A percentile compares a stretch with the other conserved stretches of the same genome.
Conservation (phyloP, 2,113 vertebrate species). For the Bos taurus region DNA sequence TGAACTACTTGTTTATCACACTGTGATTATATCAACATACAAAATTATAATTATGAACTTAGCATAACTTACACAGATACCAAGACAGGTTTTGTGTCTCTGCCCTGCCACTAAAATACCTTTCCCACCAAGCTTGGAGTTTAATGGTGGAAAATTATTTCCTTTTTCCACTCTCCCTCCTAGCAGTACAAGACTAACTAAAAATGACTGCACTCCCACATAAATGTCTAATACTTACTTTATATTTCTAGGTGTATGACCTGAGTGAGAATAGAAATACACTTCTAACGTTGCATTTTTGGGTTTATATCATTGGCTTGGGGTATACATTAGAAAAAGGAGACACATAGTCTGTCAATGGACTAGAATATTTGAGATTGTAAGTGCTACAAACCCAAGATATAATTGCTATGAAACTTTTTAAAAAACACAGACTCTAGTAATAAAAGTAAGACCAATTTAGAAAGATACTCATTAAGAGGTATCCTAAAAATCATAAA, state of each 20-base stretch:
- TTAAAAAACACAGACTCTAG: not conserved
- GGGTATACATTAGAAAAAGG: not conserved
- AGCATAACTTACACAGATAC: not conserved
- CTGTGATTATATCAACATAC: not conserved
- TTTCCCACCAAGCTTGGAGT: not conserved
- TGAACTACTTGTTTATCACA: conserved; percentile 17
- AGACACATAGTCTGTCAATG: not conserved
- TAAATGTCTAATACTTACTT: not conserved
- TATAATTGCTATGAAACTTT: not conserved
- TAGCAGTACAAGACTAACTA: not conserved
- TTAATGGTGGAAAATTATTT: not conserved
- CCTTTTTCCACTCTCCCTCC: not conserved
- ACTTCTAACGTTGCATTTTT: not conserved
- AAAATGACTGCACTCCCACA: not conserved
- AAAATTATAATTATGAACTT: not conserved
- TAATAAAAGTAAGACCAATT: not conserved
- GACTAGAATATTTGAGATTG: not conserved
- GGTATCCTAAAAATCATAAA: not conserved
- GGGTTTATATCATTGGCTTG: not conserved
- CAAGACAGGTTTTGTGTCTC: not conserved
- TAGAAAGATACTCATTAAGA: not conserved
- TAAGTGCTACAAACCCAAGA: not conserved
- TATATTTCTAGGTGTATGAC: not conserved
- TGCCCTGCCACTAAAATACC: not conserved
- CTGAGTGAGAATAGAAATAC: not conserved